These are phyloP conservation scores for Odontesthes bonariensis DNA, from an alignment of 2,113 vertebrate species.

Conservation along the genomic window DNA sequence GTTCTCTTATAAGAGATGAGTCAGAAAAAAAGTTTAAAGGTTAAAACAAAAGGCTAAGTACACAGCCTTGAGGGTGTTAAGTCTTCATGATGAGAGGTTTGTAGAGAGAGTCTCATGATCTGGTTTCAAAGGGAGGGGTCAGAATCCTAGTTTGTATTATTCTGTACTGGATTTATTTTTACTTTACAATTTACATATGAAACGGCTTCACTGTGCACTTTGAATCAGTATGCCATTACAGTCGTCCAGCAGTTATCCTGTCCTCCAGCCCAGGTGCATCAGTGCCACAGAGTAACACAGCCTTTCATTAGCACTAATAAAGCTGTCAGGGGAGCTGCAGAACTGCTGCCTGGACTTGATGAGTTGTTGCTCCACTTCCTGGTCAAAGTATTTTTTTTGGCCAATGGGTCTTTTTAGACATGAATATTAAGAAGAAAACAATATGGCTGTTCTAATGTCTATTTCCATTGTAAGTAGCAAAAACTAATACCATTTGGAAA, in stretches of 20 bases:
- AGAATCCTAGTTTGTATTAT: background rate
- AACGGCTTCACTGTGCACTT: conserved; percentile 28
- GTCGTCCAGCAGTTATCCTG: conserved; percentile 51
- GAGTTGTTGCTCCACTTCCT: conserved; percentile 31
- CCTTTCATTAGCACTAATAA: conserved; percentile 79
- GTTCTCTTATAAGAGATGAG: background rate
- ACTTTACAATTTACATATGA: conserved; percentile 38
- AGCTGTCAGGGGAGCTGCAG: conserved; percentile 73
- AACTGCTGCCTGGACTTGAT: conserved; percentile 35
- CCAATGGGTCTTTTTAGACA: background rate
- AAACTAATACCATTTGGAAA: too few species aligned
- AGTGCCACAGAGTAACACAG: conserved; percentile 56
- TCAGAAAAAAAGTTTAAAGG: background rate
- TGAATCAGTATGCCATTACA: conserved; percentile 10
- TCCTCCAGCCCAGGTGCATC: conserved; percentile 66
- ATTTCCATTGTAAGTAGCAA: too few species aligned
- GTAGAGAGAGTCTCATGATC: background rate
- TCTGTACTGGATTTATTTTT: conserved; percentile 21
- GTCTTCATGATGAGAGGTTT: background rate
- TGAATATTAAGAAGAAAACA: background rate
- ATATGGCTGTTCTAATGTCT: background rate
- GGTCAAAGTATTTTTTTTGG: background rate
- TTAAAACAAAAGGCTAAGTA: background rate
- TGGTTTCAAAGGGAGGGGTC: background rate
- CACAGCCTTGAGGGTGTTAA: background rate